Evolutionary conservation across 2,888 invertebrate species (phyloP).

Genomic region (Epinotia brunnichana): DNA sequence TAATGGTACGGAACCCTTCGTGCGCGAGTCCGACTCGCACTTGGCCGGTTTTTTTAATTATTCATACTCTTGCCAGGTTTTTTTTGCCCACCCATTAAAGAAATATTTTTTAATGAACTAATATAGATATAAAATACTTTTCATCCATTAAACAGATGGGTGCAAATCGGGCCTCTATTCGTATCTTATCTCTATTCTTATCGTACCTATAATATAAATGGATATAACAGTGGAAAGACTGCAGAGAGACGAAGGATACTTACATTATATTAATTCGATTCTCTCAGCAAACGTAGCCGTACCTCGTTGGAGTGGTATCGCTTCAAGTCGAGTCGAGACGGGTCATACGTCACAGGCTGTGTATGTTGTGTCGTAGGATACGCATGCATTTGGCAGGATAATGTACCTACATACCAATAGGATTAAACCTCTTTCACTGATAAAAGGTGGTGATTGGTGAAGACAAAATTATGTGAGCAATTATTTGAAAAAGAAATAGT

Average conservation of each 20-base stretch:
- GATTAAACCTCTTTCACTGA: neutral
- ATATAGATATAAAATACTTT: too few relatives aligned
- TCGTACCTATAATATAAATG: neutral
- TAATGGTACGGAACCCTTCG: too few relatives aligned
- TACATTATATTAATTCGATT: constrained; percentile 19
- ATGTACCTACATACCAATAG: neutral
- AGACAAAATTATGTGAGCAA: too few relatives aligned
- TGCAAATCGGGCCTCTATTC: too few relatives aligned
- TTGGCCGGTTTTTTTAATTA: too few relatives aligned
- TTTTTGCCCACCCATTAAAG: too few relatives aligned
- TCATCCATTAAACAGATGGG: too few relatives aligned
- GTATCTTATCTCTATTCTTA: too few relatives aligned
- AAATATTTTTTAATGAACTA: too few relatives aligned
- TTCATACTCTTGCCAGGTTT: too few relatives aligned
- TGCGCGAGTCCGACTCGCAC: too few relatives aligned
- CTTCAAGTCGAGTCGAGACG: constrained; percentile 7
- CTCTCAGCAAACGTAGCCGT: neutral
- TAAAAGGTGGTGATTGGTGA: neutral
- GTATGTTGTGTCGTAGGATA: constrained; percentile 16
- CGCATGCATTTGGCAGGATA: constrained; percentile 2
- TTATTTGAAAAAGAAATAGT: too few relatives aligned
- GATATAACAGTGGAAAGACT: neutral
- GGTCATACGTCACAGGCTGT: constrained; percentile 15
- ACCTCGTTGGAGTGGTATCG: constrained; percentile 16
- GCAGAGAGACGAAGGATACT: neutral